Evolutionary conservation across 2,888 invertebrate genomes (phyloP), one percentile per base, ranked within the genome.

Genomic region (Campopleginae sp.): DNA sequence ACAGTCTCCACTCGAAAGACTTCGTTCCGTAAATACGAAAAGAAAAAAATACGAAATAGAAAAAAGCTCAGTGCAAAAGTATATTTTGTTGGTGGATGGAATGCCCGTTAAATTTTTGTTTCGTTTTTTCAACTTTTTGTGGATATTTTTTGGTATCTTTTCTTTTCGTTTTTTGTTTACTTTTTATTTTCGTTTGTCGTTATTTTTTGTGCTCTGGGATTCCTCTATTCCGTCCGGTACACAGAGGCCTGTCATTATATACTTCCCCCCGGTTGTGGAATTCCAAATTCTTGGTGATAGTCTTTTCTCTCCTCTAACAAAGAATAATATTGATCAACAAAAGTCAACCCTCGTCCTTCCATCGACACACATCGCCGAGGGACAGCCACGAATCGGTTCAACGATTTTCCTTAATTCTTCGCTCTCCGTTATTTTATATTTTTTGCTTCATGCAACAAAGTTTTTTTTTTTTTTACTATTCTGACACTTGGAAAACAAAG

Each of bases 141-240:
- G 77, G 27, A 61, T 61, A 82, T 75, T 74, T 72, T 72, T 87
- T 58, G 14, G 58, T 58, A 80, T 85, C 86, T 84, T 88, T 88
- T 82, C 88, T 86, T 27, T 88, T 88, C 84, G 27, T 58, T 0
- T 27, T 58, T 58, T 58, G 58, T 58, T 14, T 27, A 58, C 58
- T 27, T 58, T 76, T 87, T 75, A 80, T 83, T 82, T 63, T 46
- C 46, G 82, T 44, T 66, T 84, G 80, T 58, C 14, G 54, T 78
- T 87, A 85, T 80, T 88, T 88, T 86, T 88, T 90, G 87, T 90
- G 88, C 88, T 84, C 79, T 90, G 91, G 90, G 87, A 84, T 86
- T 79, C 82, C 80, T 84, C 63, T 54, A 76, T 78, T 72, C 58
- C 80, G 63, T 33, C 33, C 65, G 77, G 63, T 61, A 2, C 66